A percentile compares a stretch with the other conserved stretches of the same genome.
Conservation (phyloP, 2,797 vertebrate species). For the Thamnophis elegans region DNA sequence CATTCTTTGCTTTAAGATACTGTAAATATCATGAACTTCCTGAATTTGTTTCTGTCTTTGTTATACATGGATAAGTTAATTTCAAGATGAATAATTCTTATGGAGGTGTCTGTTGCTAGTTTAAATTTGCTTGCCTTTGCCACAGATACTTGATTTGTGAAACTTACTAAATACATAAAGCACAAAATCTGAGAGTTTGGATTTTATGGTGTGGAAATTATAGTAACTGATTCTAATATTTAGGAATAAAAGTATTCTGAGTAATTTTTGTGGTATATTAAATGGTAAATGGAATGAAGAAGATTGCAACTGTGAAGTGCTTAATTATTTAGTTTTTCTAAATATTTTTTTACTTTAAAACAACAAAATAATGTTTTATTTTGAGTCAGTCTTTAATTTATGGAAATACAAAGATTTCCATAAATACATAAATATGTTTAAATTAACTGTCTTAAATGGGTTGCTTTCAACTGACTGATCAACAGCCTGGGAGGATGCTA, state of each 20-base stretch:
- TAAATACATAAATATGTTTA: not conserved
- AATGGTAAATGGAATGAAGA: not conserved
- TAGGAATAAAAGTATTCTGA: not conserved
- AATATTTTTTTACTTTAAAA: not conserved
- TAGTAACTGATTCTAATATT: not conserved
- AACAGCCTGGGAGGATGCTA: not conserved
- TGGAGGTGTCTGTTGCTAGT: not conserved
- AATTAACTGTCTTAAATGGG: not conserved
- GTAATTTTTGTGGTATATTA: not conserved
- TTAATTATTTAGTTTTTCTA: not conserved
- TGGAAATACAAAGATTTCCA: not conserved
- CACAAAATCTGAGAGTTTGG: not conserved
- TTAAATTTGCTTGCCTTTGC: not conserved
- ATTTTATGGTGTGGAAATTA: not conserved
- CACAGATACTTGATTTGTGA: not conserved
- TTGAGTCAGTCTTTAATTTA: not conserved
- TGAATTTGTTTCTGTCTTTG: not conserved
- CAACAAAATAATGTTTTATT: not conserved
- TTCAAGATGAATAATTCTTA: not conserved
- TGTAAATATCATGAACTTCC: not conserved
- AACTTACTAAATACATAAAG: not conserved
- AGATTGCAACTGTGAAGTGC: not conserved
- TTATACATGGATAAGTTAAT: not conserved
- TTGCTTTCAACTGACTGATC: not conserved
- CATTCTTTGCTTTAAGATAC: slow-evolving; percentile 50